Conservation (phyloP, 2,797 vertebrate genomes). For the Pseudotriccus pelzelni region DNA sequence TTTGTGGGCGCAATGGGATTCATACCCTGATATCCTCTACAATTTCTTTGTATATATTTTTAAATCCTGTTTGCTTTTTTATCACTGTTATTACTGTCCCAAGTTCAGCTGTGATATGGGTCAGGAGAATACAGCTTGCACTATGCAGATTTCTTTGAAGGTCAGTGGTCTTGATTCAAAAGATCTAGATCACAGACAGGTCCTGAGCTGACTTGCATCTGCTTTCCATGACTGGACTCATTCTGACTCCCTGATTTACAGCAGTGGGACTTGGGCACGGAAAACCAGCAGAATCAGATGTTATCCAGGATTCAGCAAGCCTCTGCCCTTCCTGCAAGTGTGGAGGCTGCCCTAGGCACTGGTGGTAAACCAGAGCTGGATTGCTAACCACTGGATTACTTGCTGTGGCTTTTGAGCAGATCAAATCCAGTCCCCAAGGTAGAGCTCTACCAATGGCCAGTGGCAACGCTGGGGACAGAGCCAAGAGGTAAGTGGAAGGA, state of each 20-base stretch:
- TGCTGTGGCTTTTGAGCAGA: background rate
- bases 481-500: background rate
- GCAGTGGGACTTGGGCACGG: background rate
- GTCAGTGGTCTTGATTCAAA: background rate
- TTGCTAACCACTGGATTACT: background rate
- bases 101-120: background rate
- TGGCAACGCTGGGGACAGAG: background rate
- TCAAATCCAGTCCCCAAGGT: background rate
- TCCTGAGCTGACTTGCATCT: background rate
- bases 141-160: background rate
- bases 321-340: background rate
- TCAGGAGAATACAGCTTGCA: background rate
- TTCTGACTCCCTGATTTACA: background rate
- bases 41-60: background rate
- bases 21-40: background rate
- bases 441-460: background rate
- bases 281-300: background rate
- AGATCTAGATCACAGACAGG: background rate
- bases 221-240: background rate
- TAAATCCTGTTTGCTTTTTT: background rate
- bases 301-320: background rate
- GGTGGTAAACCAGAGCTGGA: background rate
- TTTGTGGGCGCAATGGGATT: background rate
- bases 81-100: background rate
- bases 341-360: background rate